These are phyloP conservation scores for Formicarius rufipectus DNA, from an alignment of 2,113 vertebrate species.

Conservation along the genomic window DNA sequence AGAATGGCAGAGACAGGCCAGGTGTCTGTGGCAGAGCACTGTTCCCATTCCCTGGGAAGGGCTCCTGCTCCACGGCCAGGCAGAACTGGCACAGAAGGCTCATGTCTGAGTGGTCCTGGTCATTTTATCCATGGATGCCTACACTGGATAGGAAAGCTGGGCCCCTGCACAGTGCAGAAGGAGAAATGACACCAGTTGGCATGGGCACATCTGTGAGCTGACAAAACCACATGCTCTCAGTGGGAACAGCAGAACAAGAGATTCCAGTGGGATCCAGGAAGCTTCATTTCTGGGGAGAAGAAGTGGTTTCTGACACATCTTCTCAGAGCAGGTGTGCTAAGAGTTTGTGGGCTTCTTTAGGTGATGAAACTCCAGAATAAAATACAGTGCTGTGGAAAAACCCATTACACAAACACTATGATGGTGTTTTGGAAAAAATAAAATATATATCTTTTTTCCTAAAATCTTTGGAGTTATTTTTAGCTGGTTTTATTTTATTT, in stretches of 20 bases:
- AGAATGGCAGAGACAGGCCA: not conserved
- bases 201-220: not conserved
- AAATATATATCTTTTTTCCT: not conserved
- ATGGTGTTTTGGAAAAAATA: not conserved
- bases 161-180: not conserved
- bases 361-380: not conserved
- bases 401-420: not conserved
- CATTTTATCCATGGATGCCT: accelerated
- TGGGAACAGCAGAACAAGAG: not conserved
- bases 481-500: not conserved
- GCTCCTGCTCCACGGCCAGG: not conserved
- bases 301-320: not conserved
- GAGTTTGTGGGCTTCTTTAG: not conserved
- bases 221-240: accelerated
- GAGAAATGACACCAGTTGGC: not conserved
- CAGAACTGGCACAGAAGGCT: not conserved
- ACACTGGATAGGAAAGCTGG: no score
- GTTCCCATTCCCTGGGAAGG: not conserved
- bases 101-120: accelerated
- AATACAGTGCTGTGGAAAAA: not conserved
- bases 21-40: accelerated
- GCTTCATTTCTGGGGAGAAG: not conserved
- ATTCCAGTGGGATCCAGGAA: not conserved
- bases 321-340: not conserved
- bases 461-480: not conserved